Evolutionary conservation across 2,797 vertebrate genomes (phyloP), one percentile per base, ranked within the genome.

Genomic region (Smutsia temminckii): DNA sequence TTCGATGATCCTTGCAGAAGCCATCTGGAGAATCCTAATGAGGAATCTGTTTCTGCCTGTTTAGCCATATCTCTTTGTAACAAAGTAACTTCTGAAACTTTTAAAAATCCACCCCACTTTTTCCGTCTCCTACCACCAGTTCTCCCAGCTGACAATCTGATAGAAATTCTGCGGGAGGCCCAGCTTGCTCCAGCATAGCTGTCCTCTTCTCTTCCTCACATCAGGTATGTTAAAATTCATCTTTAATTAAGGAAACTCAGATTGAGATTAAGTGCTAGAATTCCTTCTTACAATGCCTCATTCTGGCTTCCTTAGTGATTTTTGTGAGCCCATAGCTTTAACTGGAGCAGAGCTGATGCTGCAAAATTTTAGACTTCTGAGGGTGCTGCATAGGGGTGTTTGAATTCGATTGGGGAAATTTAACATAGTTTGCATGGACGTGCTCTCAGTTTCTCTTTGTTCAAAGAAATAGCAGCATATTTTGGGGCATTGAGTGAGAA

Each of bases 1-100:
- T 97, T 99, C 99, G 93, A 99, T 99, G 98, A 99, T 99, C 97
- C 98, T 99, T 29, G 99, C 99, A 0, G 99, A 99, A 97, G 99
- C 99, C 97, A 99, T 99, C 98, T 98, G 99, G 96, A 98, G 99
- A 98, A 99, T 99, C 97, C 99, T 98, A 99, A 99, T 13, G 99
- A 99, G 83, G 99, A 99, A 97, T 99, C 99, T 9, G 99, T 99
- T 96, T 99, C 25, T 99, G 99, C 97, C 98, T 99, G 93, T 99
- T 99, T 98, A 99, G 99, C 98, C 99, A 99, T 40, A 99, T 99
- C 64, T 99, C 99, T 93, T 99, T 99, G 98, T 99, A 99, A 99
- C 85, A 80, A 77, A 86, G 91, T 94, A 97, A 96, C 85, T 97
- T 97, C 94, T 97, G 89, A 96, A 59, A 34, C 9, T 42, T 51